Base-by-base conservation (phyloP, 1,140 invertebrate genomes). In the Doryteuthis pealeii region DNA sequence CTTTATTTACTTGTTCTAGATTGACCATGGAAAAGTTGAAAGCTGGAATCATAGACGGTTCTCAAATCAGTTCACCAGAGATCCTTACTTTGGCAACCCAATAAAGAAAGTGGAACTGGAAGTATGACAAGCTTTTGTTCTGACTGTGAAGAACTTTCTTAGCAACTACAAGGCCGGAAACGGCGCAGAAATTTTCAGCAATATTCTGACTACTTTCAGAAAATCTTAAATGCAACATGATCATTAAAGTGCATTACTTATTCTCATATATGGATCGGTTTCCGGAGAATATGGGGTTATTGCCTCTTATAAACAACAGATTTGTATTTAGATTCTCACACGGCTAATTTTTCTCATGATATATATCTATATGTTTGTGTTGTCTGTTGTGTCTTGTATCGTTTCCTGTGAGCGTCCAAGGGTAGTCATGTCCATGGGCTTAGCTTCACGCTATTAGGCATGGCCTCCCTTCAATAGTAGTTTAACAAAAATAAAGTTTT, bases 1-100 rank as follows among this genome's bases (percentile, higher is more conserved):
- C 70, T 75, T 77, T 32, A 67, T 69, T 32, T 75, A 75, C 49
- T 40, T 77, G 33, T 71, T 54, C 66, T 26, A 10, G 54, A 43
- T 72, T 45, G 66, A 75, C 72, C 30, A 66, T 70, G 26, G 72
- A 76, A 40, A 76, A 74, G 49, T 49, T 76, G 43, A 74, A 76
- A 70, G 72, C 72, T 69, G 75, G 73, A 10, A 71, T 76, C 28
- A 74, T 76, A 32, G 72, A 74, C 49, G 75, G 72, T 68, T 68
- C 75, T 58, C 75, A 76, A 43, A 76, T 74, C 69, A 72, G 58
- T 30, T 72, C 32, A 35, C 62, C 32, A 72, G 43, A 28, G 71
- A 72, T 26, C 26, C 35, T 3, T 6, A 68, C 5, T 26, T 68
- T 33, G 28, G 28, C 5, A 68, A 31, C 66, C 28, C 66, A 30